phyloP scores from a whole-genome alignment of 2,113 vertebrate genomes.

The Gnathonemus longibarbis region DNA sequence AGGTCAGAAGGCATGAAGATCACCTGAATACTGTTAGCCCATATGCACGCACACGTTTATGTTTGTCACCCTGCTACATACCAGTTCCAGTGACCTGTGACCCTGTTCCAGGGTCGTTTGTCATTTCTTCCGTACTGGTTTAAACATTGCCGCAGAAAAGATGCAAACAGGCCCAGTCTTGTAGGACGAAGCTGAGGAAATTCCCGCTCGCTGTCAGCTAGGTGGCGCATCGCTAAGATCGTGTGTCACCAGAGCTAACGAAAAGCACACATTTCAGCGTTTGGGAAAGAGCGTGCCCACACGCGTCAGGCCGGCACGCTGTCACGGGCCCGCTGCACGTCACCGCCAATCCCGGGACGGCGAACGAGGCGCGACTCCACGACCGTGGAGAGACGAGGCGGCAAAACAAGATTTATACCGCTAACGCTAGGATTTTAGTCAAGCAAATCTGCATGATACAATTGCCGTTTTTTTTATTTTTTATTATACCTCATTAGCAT shows the following conservation, averaged over 20 bases:
- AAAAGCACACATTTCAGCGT: background rate
- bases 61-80: background rate
- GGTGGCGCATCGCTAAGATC: conserved; percentile 63
- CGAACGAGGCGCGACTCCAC: conserved; percentile 35
- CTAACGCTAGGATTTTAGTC: conserved; percentile 9
- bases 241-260: conserved; percentile 54
- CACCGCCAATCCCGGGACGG: conserved; percentile 48
- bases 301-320: conserved; percentile 38
- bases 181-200: conserved; percentile 58
- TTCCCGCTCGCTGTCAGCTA: conserved; percentile 52
- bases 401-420: conserved; percentile 17
- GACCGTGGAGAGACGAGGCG: background rate
- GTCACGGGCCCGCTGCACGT: conserved; percentile 52
- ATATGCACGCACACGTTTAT: background rate
- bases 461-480: background rate
- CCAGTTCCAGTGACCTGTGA: background rate
- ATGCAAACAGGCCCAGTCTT: conserved; percentile 50
- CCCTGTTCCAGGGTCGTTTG: background rate
- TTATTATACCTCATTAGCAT: background rate
- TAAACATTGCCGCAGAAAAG: conserved; percentile 16
- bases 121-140: background rate
- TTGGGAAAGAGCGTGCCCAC: background rate
- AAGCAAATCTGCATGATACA: conserved; percentile 1
- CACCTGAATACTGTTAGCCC: background rate
- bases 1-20: background rate